Percentiles rank a stretch among this genome's conserved stretches.
Evolutionary conservation across 92 coral and sea anemone species (phyloP).

Genomic region (Parazoanthus swiftii): DNA sequence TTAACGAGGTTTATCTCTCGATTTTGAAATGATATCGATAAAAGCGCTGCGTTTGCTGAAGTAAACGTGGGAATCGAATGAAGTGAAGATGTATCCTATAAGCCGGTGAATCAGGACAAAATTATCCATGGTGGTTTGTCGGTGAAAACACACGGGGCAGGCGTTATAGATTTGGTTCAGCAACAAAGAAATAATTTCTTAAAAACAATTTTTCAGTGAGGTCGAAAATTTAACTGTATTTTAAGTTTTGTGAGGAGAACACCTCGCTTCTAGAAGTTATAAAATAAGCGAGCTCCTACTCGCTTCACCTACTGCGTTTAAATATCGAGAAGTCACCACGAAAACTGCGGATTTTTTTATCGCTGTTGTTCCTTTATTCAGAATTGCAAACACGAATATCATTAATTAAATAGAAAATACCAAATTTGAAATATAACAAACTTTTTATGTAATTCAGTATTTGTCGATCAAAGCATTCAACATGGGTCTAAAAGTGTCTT

Average conservation of each 20-base stretch:
- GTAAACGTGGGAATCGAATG: neutral
- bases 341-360: neutral
- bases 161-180: neutral
- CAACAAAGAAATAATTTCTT: neutral
- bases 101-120: neutral
- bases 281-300: neutral
- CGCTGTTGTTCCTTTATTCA: neutral
- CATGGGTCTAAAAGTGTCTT: neutral
- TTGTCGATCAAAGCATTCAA: neutral
- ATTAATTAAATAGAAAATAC: slow-evolving; percentile 9
- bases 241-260: neutral
- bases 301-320: neutral
- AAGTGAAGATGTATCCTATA: neutral
- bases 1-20: slow-evolving; percentile 13
- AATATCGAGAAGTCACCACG: neutral
- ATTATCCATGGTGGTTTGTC: neutral
- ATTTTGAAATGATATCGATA: neutral
- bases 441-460: neutral
- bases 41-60: neutral
- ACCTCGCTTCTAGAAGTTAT: neutral
- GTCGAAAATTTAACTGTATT: neutral
- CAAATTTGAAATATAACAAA: slow-evolving; percentile 13
- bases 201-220: neutral
- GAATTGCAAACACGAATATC: neutral
- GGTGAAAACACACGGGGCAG: neutral